Base-by-base conservation (phyloP, 1,140 invertebrate genomes). In the Pseudomyrmex cubaensis region DNA sequence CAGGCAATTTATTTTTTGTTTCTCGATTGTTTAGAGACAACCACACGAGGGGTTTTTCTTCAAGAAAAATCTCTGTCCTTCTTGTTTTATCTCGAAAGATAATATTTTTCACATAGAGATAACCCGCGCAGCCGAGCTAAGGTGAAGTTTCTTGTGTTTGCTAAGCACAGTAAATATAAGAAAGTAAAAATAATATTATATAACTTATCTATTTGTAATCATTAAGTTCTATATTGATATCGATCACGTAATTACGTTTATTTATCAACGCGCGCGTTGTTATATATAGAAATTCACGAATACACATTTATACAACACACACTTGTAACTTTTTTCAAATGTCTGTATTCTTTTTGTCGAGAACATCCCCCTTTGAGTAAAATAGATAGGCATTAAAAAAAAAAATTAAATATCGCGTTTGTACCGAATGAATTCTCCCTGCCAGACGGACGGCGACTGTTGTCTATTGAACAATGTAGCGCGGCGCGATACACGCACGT, bases 1-100 rank as follows among this genome's bases (percentile, higher is more conserved):
- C 15, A 15, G 13, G 12, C 69, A 22, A 83, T 84, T 74, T 76
- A 85, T 87, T 64, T 61, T 64, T 63, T 25, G 12, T 80, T 76
- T 56, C 62, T 20, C 3, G 20, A 67, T 17, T 35, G 17, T 35
- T 35, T 62, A 15, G 8, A 75, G 15, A 17, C 9, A 57, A 50
- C 72, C 76, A 62, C 8, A 9, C 9, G 13, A 20, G 5, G 46
- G 7, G 44, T 50, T 59, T 69, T 64, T 82, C 20, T 17, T 9
- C 7, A 2, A 78, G 20, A 12, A 78, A 48, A 78, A 57, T 44
- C 8, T 69, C 12, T 46, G 20, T 5, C 35, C 9, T 12, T 44
- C n/a, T 1, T 54, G 8, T 7, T 0, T 7, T 2, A 76, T 76
- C 3, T 64, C 15, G 17, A 52, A 64, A 76, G n/a, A 64, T 12